A percentile compares a stretch with the other conserved stretches of the same genome.
These are phyloP conservation scores for Bovichtus variegatus DNA, from an alignment of 2,797 vertebrate genomes.

Conservation along the genomic window DNA sequence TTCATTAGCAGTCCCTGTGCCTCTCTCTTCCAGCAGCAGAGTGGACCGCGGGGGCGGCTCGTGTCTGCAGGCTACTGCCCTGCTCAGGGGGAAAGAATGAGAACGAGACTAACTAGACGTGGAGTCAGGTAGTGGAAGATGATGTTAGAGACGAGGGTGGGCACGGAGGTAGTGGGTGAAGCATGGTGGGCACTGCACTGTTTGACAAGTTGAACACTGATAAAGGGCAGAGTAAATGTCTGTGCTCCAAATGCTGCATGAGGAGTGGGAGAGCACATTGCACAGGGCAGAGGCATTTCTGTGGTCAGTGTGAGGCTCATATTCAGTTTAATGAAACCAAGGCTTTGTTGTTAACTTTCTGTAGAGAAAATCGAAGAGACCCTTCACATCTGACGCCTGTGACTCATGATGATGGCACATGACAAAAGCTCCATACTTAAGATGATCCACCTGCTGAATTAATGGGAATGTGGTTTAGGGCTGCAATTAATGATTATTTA, in stretches of 20 bases:
- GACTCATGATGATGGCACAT: no score
- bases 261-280: conserved; percentile 13
- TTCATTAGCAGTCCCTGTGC: conserved; percentile 72
- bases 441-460: background rate
- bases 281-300: background rate
- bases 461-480: background rate
- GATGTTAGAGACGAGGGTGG: conserved; percentile 12
- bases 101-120: conserved; percentile 37
- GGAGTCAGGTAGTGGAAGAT: conserved; percentile 29
- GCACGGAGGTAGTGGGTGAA: background rate
- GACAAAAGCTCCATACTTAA: background rate
- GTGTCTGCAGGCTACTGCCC: conserved; percentile 46
- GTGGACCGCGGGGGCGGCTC: conserved; percentile 27
- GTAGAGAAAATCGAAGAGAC: background rate
- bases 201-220: background rate
- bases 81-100: conserved; percentile 27
- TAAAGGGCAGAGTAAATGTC: background rate
- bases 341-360: background rate
- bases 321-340: background rate
- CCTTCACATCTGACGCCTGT: background rate
- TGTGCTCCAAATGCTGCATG: background rate
- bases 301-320: background rate
- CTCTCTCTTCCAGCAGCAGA: conserved; percentile 34
- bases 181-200: background rate
- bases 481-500: no score